Percentiles rank a stretch among this genome's conserved stretches.
These are phyloP conservation scores for Leptatherina wallacei DNA, from an alignment of 2,797 vertebrate species.

Conservation along the genomic window DNA sequence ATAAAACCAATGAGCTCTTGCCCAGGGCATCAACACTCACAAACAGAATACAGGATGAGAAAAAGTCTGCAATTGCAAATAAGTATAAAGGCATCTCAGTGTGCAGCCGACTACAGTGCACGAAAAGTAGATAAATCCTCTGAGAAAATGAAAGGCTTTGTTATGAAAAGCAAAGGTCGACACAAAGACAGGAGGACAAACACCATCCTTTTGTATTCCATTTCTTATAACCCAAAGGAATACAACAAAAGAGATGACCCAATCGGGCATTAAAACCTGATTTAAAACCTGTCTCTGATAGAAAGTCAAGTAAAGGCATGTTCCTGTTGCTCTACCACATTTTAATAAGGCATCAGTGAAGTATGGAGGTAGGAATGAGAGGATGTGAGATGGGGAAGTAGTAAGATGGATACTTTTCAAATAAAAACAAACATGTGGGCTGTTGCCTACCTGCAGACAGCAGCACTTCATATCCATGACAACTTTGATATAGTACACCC, in stretches of 20 bases:
- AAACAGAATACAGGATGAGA: constrained; percentile 45
- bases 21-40: constrained; percentile 46
- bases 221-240: constrained; percentile 49
- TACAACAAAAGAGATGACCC: constrained; percentile 32
- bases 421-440: constrained; percentile 58
- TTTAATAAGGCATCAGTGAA: constrained; percentile 40
- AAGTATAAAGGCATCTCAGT: constrained; percentile 26
- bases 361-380: constrained; percentile 21
- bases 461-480: constrained; percentile 5
- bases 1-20: constrained; percentile 46
- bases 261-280: constrained; percentile 30
- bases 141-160: constrained; percentile 45
- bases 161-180: constrained; percentile 34
- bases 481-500: background rate
- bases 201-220: constrained; percentile 40
- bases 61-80: constrained; percentile 44
- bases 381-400: constrained; percentile 2
- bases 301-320: constrained; percentile 24
- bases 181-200: constrained; percentile 43
- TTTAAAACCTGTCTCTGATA: constrained; percentile 41
- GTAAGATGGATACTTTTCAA: constrained; percentile 52
- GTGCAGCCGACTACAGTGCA: constrained; percentile 34
- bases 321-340: constrained; percentile 31
- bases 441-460: constrained; percentile 7
- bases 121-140: constrained; percentile 54